A percentile compares a stretch with the other conserved stretches of the same genome.
Conservation (phyloP, 1,140 invertebrate species). For the Aphaenogaster rudis region DNA sequence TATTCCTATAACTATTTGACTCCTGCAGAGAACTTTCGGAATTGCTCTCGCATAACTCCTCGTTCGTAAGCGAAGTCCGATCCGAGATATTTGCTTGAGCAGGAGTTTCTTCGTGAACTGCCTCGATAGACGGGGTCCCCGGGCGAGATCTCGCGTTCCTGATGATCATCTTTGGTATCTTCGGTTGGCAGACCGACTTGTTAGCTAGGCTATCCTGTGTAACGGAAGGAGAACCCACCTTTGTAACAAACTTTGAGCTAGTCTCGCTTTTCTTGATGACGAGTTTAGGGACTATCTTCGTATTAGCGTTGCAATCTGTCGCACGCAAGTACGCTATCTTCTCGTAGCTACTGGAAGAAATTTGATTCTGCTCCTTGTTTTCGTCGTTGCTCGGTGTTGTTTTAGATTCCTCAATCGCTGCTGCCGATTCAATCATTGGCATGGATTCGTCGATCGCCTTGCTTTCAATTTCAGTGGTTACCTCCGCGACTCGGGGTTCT, state of each 20-base stretch:
- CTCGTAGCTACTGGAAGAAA: conserved; percentile 16
- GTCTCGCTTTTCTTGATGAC: conserved; percentile 82
- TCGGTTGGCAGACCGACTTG: conserved; percentile 59
- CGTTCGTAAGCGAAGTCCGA: neutral
- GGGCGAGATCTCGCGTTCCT: conserved; percentile 83
- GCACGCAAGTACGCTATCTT: conserved; percentile 5
- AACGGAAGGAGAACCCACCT: conserved; percentile 3
- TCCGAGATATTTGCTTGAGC: conserved; percentile 6
- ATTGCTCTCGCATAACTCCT: conserved; percentile 38
- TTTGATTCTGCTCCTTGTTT: conserved; percentile 12
- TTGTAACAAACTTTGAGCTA: conserved; percentile 61
- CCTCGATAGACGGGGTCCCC: conserved; percentile 82
- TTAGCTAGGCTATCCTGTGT: neutral
- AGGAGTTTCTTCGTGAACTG: conserved; percentile 48
- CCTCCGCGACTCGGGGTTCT: neutral
- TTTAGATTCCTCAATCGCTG: neutral
- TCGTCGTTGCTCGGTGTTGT: neutral
- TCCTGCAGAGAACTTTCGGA: conserved; percentile 59
- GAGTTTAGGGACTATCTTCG: conserved; percentile 80
- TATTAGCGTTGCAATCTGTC: conserved; percentile 41
- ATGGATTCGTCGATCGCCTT: neutral
- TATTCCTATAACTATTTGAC: conserved; percentile 73
- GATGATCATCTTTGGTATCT: conserved; percentile 87
- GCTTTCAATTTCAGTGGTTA: neutral
- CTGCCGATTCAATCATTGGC: neutral